These are phyloP conservation scores for Lycaon pictus DNA, from an alignment of 2,113 vertebrate species.

Conservation along the genomic window DNA sequence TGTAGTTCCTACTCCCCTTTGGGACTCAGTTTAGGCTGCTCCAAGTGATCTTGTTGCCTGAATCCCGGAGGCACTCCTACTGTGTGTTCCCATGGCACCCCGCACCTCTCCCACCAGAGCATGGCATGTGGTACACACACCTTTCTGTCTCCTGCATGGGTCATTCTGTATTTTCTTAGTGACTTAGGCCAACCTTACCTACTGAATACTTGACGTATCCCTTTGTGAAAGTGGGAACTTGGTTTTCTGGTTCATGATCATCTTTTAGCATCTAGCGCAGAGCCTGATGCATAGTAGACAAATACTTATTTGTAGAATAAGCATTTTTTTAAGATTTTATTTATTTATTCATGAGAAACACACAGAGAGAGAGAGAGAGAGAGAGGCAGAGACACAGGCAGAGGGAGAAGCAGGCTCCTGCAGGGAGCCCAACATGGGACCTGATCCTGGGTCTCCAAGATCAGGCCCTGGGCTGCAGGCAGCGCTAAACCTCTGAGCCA, in stretches of 20 bases:
- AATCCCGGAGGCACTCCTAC: background rate
- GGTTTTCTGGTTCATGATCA: background rate
- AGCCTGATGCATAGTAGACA: background rate
- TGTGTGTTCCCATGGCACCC: no score
- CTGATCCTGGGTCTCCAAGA: no score
- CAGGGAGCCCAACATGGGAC: no score
- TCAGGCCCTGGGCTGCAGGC: no score
- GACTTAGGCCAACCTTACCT: background rate
- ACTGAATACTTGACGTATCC: background rate
- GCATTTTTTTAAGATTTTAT: no score
- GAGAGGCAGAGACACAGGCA: no score
- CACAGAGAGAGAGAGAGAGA: no score
- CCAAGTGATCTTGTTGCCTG: no score
- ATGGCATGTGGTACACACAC: background rate
- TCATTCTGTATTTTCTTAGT: background rate
- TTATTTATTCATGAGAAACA: no score
- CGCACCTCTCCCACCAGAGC: background rate
- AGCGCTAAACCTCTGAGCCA: no score
- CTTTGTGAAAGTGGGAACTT: background rate
- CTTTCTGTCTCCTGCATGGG: rapidly evolving
- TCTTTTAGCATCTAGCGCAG: background rate
- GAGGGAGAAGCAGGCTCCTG: no score
- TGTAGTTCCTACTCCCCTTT: background rate
- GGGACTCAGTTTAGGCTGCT: background rate
- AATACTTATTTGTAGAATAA: background rate